Evolutionary conservation across 2,888 invertebrate species (phyloP).

Genomic region (Pogonocherus hispidulus): DNA sequence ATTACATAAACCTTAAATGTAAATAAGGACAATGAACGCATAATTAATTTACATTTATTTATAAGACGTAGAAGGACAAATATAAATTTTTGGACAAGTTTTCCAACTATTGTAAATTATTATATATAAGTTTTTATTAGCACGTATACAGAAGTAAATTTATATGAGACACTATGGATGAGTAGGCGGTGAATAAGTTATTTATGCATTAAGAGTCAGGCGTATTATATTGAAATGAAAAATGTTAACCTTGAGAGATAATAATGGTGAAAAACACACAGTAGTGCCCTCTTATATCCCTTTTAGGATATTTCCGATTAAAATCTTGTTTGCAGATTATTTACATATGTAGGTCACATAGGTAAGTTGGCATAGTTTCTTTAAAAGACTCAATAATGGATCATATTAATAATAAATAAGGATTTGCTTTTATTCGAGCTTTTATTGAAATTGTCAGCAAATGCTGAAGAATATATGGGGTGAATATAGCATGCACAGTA

Average conservation of each 20-base stretch:
- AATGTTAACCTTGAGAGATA: neutral
- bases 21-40: conserved; percentile 27
- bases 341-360: no score
- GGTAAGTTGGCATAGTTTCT: no score
- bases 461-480: no score
- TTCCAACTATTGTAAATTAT: neutral
- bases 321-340: no score
- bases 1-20: conserved; percentile 19
- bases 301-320: neutral
- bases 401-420: no score
- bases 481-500: no score
- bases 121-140: neutral
- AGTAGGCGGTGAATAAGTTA: neutral
- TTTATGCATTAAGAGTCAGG: neutral
- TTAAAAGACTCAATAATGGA: no score
- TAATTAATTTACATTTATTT: conserved; percentile 6
- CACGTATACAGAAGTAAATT: neutral
- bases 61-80: conserved; percentile 2
- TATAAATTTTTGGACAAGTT: conserved; percentile 1
- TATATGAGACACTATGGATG: neutral
- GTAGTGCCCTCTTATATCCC: no score
- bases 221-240: neutral
- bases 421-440: no score
- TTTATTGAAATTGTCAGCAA: no score
- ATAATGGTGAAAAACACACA: no score